Percentiles rank a stretch among this genome's conserved stretches.
Conservation (phyloP, 2,113 vertebrate species). For the Cervus canadensis region DNA sequence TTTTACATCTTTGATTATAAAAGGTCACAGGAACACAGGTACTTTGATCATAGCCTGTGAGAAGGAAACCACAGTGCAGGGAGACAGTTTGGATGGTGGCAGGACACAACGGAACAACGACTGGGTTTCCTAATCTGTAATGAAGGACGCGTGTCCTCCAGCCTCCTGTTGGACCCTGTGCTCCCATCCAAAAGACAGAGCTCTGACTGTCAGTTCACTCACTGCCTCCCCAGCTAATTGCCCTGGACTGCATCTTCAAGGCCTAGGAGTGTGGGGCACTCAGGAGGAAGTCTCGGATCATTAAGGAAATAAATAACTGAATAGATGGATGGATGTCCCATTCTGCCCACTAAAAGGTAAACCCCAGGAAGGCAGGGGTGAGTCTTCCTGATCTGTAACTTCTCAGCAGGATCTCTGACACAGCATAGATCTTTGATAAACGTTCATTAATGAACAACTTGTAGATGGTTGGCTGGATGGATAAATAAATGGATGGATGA, state of each 20-base stretch:
- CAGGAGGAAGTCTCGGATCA: neutral
- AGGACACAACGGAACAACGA: accelerated
- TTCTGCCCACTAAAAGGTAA: neutral
- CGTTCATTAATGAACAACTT: neutral
- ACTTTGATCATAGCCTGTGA: neutral
- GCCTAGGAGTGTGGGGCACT: neutral
- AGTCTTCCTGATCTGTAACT: neutral
- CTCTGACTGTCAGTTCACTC: accelerated
- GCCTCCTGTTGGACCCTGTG: neutral
- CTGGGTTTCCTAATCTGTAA: neutral
- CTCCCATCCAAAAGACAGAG: neutral
- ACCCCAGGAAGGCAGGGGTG: neutral
- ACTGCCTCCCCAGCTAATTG: neutral
- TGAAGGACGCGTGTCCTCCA: neutral
- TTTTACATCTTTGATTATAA: neutral
- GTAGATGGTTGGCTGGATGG: neutral
- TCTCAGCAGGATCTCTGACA: neutral
- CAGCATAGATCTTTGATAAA: neutral
- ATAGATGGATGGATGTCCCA: neutral
- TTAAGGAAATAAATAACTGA: neutral
- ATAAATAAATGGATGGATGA: neutral
- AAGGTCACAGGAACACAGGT: neutral
- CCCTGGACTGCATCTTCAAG: neutral
- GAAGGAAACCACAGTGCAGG: neutral
- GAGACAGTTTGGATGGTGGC: neutral